These are phyloP conservation scores for Naja naja DNA, from an alignment of 2,113 vertebrate species.

Conservation along the genomic window DNA sequence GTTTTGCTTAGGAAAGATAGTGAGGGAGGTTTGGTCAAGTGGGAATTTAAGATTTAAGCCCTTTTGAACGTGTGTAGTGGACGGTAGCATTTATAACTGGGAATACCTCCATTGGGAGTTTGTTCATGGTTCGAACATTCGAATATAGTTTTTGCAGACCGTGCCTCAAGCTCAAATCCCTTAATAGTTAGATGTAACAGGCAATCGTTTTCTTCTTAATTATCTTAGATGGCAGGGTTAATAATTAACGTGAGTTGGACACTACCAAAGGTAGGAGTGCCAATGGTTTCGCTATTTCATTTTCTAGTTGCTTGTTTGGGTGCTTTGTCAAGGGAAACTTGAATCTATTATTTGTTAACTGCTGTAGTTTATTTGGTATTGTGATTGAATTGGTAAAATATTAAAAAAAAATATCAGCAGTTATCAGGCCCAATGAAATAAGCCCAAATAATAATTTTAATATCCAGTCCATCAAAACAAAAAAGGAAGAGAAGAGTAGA, in stretches of 20 bases:
- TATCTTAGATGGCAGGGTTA: neutral
- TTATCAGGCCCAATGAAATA: neutral
- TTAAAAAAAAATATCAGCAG: neutral
- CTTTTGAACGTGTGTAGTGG: neutral
- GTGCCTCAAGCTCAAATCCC: neutral
- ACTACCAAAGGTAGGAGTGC: neutral
- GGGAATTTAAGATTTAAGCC: neutral
- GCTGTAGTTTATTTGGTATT: neutral
- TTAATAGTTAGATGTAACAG: neutral
- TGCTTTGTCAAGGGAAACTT: neutral
- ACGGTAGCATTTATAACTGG: neutral
- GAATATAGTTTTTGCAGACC: neutral
- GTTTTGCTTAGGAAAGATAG: neutral
- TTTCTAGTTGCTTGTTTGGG: neutral
- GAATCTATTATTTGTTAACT: neutral
- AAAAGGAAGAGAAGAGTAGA: neutral
- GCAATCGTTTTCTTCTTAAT: neutral
- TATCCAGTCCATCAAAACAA: neutral
- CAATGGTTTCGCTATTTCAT: neutral
- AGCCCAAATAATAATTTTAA: neutral
- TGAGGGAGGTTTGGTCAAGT: neutral
- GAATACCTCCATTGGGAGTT: neutral
- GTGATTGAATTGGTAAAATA: neutral
- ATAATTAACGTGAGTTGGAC: neutral
- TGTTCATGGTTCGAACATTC: neutral